Evolutionary conservation across 1,140 invertebrate genomes (phyloP).

Genomic region (Lerema accius): DNA sequence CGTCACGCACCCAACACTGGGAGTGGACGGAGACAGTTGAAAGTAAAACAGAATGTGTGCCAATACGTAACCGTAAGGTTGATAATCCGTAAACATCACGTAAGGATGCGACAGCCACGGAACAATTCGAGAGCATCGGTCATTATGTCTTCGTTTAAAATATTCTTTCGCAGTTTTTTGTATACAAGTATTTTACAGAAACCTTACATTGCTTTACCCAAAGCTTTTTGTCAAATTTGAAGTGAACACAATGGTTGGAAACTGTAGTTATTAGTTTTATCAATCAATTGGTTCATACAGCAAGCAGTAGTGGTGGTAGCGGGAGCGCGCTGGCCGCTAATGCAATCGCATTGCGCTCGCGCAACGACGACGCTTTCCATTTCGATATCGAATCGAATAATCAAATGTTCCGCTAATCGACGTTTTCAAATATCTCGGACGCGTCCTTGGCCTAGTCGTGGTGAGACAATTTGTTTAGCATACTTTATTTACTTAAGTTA

Average conservation of each 20-base stretch:
- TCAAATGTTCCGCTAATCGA: slow-evolving; percentile 37
- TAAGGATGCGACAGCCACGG: too few relatives aligned
- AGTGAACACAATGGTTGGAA: too few relatives aligned
- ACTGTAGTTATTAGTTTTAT: too few relatives aligned
- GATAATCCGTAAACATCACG: background rate
- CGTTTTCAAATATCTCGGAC: slow-evolving; percentile 30
- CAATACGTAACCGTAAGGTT: slow-evolving; percentile 37
- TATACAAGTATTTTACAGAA: too few relatives aligned
- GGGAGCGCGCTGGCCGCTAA: background rate
- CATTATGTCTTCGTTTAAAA: too few relatives aligned
- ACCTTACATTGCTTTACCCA: too few relatives aligned
- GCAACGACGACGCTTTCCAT: slow-evolving; percentile 41
- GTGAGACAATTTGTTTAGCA: slow-evolving; percentile 9
- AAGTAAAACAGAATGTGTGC: slow-evolving; percentile 43
- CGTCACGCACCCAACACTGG: slow-evolving; percentile 11
- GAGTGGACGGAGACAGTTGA: slow-evolving; percentile 33
- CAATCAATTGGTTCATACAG: background rate
- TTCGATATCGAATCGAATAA: slow-evolving; percentile 41
- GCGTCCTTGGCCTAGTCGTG: slow-evolving; percentile 36
- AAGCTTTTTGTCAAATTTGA: too few relatives aligned
- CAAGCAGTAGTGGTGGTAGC: background rate
- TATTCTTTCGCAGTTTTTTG: too few relatives aligned
- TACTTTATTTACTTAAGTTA: slow-evolving; percentile 4
- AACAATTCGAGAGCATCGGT: too few relatives aligned
- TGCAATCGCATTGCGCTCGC: slow-evolving; percentile 26